Conservation (phyloP, 2,888 invertebrate species). For the Deilephila porcellus region DNA sequence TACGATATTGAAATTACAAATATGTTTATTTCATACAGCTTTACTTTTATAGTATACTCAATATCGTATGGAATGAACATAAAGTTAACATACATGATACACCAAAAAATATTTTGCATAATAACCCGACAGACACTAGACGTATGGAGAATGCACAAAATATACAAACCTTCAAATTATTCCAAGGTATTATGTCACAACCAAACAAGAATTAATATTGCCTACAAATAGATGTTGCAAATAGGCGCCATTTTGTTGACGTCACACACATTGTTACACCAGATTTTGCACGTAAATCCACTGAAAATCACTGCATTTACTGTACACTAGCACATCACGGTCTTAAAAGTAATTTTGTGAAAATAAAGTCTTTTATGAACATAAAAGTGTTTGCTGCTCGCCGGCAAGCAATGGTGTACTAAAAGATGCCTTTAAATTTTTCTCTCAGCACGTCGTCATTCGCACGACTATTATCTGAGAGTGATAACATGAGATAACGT, state of each 20-base stretch:
- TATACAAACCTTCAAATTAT: slow-evolving; percentile 16
- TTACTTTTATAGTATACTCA: too few relatives aligned
- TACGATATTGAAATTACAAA: too few relatives aligned
- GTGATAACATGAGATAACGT: slow-evolving; percentile 64
- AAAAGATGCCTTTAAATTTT: slow-evolving; percentile 48
- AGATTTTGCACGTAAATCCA: background rate
- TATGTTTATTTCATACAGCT: too few relatives aligned
- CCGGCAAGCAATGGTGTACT: slow-evolving; percentile 36
- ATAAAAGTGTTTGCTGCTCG: background rate
- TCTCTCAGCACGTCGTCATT: slow-evolving; percentile 47
- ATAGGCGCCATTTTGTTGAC: slow-evolving; percentile 23
- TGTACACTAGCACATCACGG: background rate
- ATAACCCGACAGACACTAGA: background rate
- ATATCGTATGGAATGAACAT: too few relatives aligned
- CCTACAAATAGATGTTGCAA: slow-evolving; percentile 18
- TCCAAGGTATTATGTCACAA: slow-evolving; percentile 3
- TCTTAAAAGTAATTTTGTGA: background rate
- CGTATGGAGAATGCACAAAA: background rate
- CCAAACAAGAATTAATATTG: slow-evolving; percentile 13
- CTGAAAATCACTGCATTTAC: slow-evolving; percentile 9
- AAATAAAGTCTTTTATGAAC: background rate
- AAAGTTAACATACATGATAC: too few relatives aligned
- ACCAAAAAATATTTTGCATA: too few relatives aligned
- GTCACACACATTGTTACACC: slow-evolving; percentile 2
- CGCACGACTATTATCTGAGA: slow-evolving; percentile 55